A percentile compares a stretch with the other conserved stretches of the same genome.
These are phyloP conservation scores for Myxocyprinus asiaticus DNA, from an alignment of 2,113 vertebrate genomes.

Conservation along the genomic window DNA sequence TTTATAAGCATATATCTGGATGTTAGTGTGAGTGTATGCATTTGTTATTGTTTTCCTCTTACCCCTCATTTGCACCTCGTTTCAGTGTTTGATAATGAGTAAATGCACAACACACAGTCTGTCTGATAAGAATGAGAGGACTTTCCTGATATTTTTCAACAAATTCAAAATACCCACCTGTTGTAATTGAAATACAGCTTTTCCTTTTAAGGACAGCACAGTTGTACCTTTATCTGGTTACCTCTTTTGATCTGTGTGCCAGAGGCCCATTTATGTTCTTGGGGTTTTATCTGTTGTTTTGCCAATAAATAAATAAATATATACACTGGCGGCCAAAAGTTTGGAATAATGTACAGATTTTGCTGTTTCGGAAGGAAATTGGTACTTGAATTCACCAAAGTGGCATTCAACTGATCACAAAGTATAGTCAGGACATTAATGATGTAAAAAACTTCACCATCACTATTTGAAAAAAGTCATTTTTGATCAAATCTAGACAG, in stretches of 20 bases:
- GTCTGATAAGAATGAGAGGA: background rate
- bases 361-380: too few relatives aligned
- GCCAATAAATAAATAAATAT: background rate
- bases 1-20: background rate
- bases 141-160: background rate
- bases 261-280: constrained; percentile 2
- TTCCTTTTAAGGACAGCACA: constrained; percentile 14
- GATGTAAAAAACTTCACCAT: too few relatives aligned
- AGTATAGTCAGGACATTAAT: too few relatives aligned
- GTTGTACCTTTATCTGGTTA: constrained; percentile 7
- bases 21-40: background rate
- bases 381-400: too few relatives aligned
- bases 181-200: constrained; percentile 9
- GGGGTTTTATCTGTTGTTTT: constrained; percentile 26
- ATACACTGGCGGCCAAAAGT: too few relatives aligned
- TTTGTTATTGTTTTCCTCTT: background rate
- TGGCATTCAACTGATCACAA: too few relatives aligned
- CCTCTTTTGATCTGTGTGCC: constrained; percentile 18
- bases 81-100: constrained; percentile 11
- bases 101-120: background rate
- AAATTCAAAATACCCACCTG: constrained; percentile 1
- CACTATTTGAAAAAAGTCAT: too few relatives aligned
- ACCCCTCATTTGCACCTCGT: background rate
- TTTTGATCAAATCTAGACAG: too few relatives aligned
- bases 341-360: too few relatives aligned